Conservation (phyloP, 1,140 invertebrate species). For the Heliconius himera region DNA sequence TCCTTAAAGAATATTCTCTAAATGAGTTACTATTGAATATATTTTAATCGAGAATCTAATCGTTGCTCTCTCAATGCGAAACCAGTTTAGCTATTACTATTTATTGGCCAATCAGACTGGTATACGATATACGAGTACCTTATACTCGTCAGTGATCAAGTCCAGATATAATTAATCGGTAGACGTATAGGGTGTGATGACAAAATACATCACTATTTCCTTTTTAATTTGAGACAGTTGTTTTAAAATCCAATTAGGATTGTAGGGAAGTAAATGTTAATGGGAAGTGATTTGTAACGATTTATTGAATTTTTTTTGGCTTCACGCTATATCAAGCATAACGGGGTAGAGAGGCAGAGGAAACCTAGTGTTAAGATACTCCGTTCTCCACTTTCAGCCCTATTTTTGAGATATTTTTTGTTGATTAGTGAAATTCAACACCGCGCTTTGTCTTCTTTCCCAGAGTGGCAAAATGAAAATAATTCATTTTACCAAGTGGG, state of each 20-base stretch:
- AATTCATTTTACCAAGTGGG: no score
- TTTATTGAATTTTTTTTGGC: no score
- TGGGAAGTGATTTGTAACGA: background rate
- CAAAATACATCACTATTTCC: constrained; percentile 23
- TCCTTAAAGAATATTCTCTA: background rate
- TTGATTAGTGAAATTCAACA: no score
- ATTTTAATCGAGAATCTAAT: constrained; percentile 4
- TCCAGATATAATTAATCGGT: constrained; percentile 28
- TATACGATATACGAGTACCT: constrained; percentile 33
- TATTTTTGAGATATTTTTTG: no score
- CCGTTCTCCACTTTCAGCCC: no score
- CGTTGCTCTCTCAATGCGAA: constrained; percentile 33
- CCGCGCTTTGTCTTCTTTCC: no score
- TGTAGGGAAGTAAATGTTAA: background rate
- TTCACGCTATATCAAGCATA: no score
- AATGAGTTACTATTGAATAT: background rate
- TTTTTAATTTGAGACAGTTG: background rate
- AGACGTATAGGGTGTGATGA: constrained; percentile 25
- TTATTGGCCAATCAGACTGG: constrained; percentile 48
- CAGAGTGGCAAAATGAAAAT: no score
- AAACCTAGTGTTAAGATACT: no score
- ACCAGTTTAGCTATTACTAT: constrained; percentile 45
- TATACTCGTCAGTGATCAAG: constrained; percentile 8
- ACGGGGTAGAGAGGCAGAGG: no score
- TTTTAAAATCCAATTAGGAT: background rate